A percentile compares a stretch with the other conserved stretches of the same genome.
Conservation (phyloP, 2,888 invertebrate genomes). For the Chloroclystis v-ata region DNA sequence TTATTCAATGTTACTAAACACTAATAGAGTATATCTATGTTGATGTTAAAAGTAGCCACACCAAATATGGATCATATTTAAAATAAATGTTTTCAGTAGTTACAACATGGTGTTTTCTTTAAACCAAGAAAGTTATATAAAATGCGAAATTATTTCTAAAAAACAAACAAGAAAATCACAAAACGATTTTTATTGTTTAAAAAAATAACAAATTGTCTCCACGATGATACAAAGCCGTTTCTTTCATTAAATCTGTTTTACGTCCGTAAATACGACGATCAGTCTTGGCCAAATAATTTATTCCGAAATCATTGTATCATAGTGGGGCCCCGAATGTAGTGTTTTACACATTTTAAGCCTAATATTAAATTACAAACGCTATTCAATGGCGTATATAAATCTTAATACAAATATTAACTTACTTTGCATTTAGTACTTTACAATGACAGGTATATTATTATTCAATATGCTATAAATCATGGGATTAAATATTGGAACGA, state of each 20-base stretch:
- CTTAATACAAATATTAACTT: neutral
- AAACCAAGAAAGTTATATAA: too few relatives aligned
- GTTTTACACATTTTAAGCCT: slow-evolving; percentile 30
- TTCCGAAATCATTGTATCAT: slow-evolving; percentile 27
- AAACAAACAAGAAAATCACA: slow-evolving; percentile 30
- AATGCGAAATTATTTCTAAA: neutral
- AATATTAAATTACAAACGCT: slow-evolving; percentile 15
- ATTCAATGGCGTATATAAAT: slow-evolving; percentile 1
- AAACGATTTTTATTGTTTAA: slow-evolving; percentile 45
- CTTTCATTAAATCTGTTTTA: slow-evolving; percentile 8
- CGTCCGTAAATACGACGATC: slow-evolving; percentile 11
- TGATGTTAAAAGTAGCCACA: slow-evolving; percentile 47
- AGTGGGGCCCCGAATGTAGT: slow-evolving; percentile 28
- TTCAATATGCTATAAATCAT: too few relatives aligned
- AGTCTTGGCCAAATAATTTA: slow-evolving; percentile 9
- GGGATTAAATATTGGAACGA: too few relatives aligned
- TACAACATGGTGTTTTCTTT: too few relatives aligned
- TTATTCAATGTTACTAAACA: slow-evolving; percentile 23
- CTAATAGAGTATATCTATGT: slow-evolving; percentile 15
- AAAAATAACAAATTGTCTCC: slow-evolving; percentile 41
- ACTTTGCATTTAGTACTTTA: too few relatives aligned
- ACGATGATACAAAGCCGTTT: slow-evolving; percentile 44
- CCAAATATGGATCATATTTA: slow-evolving; percentile 42
- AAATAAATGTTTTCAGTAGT: slow-evolving; percentile 35
- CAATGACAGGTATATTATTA: too few relatives aligned